Percentiles rank a stretch among this genome's conserved stretches.
These are phyloP conservation scores for Labia minor DNA, from an alignment of 2,888 invertebrate genomes.

Conservation along the genomic window DNA sequence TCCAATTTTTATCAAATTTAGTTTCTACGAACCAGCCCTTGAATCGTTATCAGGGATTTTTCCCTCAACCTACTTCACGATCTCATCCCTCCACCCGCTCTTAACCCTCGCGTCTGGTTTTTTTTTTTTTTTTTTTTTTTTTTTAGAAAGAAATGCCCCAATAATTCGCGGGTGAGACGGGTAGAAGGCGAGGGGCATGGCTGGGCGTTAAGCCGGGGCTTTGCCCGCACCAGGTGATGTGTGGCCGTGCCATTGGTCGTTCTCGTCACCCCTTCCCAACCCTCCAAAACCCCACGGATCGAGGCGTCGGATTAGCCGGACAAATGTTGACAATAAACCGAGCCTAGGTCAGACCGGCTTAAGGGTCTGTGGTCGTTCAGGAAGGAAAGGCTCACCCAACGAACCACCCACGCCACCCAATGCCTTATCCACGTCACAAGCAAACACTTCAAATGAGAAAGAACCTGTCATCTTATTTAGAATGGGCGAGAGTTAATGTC, in stretches of 20 bases:
- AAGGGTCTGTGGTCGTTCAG: slow-evolving; percentile 16
- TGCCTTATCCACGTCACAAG: too few relatives aligned
- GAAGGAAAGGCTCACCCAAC: too few relatives aligned
- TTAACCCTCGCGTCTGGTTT: too few relatives aligned
- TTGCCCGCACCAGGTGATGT: slow-evolving; percentile 4
- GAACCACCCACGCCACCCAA: too few relatives aligned
- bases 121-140: not conserved
- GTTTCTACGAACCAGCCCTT: too few relatives aligned
- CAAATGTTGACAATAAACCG: slow-evolving; percentile 26
- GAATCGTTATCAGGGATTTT: too few relatives aligned
- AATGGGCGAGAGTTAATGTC: too few relatives aligned
- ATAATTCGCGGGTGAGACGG: not conserved
- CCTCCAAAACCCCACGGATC: not conserved
- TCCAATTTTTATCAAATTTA: too few relatives aligned
- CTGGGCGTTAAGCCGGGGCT: slow-evolving; percentile 20
- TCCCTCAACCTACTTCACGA: too few relatives aligned
- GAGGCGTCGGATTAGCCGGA: slow-evolving; percentile 24
- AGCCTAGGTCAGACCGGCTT: not conserved
- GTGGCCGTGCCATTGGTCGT: slow-evolving; percentile 13
- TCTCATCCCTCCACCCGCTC: too few relatives aligned
- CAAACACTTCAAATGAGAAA: too few relatives aligned
- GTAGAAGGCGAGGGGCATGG: slow-evolving; percentile 9
- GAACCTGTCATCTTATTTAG: too few relatives aligned
- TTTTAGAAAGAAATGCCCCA: not conserved
- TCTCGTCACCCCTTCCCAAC: slow-evolving; percentile 1